Evolutionary conservation across 35 echinoderm and acorn worm genomes (phyloP), one percentile per base, ranked within the genome.

Genomic region (Lytechinus variegatus): DNA sequence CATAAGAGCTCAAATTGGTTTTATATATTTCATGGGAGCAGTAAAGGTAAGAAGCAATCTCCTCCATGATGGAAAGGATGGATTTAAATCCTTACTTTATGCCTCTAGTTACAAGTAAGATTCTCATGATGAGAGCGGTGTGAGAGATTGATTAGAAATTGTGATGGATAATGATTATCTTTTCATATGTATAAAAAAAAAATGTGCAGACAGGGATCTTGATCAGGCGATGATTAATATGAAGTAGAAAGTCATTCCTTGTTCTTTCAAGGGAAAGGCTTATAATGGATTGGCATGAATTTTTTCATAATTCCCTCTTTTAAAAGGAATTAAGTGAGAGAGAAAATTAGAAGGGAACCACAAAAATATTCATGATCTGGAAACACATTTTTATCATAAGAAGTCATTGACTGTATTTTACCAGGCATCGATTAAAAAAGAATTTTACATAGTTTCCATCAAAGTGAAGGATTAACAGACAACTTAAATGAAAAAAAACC

Each of bases 21-120:
- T 0, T 44, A 44, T 44, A 44, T 44, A 44, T 44, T 44, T 44
- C 33, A 44, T 44, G 33, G 0, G 33, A 44, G 33, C 2, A 44
- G 33, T 44, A 44, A 44, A 44, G 33, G 33, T 44, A 79, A 79
- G 66, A n/a, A 19, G 19, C 66, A 79, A 24, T 79, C 16, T 79
- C 4, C 66, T 79, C 66, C n/a, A 27, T 79, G 66, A 79, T 79
- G 66, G 66, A 79, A 24, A 24, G 61, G 12, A 79, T 24, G 21
- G 66, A 79, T 79, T 79, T 24, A 24, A 79, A 24, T 79, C 66
- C 19, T 19, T n/a, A 79, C 7, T 19, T 7, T 24, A 19, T 4
- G 66, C 66, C 66, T 79, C 66, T n/a, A 79, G 66, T 79, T 79
- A 79, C 66, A 79, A 79, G 66, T 79, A 7, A 79, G 66, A 79